These are phyloP conservation scores for Sminthurinus aureus DNA, from an alignment of 2,888 invertebrate genomes.

Conservation along the genomic window DNA sequence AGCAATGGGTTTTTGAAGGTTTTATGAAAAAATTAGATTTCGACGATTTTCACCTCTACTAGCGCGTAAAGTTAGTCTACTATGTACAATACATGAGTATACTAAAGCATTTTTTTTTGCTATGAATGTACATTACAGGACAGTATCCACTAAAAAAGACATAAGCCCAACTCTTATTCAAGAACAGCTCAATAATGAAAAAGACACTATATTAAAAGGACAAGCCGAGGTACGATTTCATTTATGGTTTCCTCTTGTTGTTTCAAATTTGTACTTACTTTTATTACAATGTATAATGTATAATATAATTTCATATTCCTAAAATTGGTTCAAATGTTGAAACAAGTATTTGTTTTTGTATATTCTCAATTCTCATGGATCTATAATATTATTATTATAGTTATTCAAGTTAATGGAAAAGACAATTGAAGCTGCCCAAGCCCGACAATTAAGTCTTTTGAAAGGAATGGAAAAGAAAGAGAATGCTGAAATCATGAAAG, in stretches of 20 bases:
- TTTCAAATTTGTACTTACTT: neutral
- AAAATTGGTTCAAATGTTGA: neutral
- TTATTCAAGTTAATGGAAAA: constrained; percentile 73
- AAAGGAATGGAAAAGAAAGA: constrained; percentile 74
- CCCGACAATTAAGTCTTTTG: constrained; percentile 80
- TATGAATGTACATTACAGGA: constrained; percentile 43
- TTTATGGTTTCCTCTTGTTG: neutral
- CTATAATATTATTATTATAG: no score
- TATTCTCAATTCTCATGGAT: neutral
- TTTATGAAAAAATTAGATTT: no score
- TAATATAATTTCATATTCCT: neutral
- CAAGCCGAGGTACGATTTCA: constrained; percentile 71
- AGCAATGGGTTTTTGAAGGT: no score
- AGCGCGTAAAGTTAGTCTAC: no score
- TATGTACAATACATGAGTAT: no score
- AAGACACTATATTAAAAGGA: constrained; percentile 82
- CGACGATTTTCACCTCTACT: no score
- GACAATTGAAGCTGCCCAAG: constrained; percentile 78
- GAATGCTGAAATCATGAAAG: constrained; percentile 78
- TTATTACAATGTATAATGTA: neutral
- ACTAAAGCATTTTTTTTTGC: no score
- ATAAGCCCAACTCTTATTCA: constrained; percentile 54
- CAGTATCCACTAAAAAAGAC: constrained; percentile 51
- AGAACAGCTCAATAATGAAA: constrained; percentile 75
- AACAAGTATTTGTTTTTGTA: neutral